A percentile compares a stretch with the other conserved stretches of the same genome.
Conservation (phyloP, 2,888 invertebrate genomes). For the Tiphia femorata region DNA sequence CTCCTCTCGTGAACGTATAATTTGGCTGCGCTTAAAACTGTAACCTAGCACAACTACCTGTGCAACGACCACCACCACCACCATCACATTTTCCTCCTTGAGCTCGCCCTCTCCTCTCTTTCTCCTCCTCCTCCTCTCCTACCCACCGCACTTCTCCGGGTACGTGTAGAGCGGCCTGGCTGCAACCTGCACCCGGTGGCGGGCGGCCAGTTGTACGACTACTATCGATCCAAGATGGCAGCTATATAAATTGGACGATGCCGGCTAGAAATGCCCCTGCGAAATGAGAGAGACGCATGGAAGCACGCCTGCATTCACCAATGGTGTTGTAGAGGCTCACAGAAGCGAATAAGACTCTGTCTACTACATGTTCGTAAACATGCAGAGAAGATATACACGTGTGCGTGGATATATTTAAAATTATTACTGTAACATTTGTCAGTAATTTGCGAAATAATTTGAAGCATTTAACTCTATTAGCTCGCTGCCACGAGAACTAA, state of each 20-base stretch:
- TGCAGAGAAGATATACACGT: too few relatives aligned
- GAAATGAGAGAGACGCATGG: conserved; percentile 16
- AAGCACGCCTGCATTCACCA: conserved; percentile 5
- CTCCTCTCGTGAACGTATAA: conserved; percentile 66
- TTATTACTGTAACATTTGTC: too few relatives aligned
- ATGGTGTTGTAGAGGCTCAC: conserved; percentile 3
- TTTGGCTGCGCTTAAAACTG: conserved; percentile 67
- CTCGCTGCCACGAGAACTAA: too few relatives aligned
- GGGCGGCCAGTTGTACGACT: conserved; percentile 45
- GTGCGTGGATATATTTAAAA: too few relatives aligned
- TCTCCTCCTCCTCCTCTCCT: too few relatives aligned
- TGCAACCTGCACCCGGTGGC: conserved; percentile 35
- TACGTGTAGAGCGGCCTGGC: too few relatives aligned
- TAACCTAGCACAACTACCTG: conserved; percentile 65
- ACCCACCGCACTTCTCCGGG: too few relatives aligned
- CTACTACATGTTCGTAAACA: conserved; percentile 18
- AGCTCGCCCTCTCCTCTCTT: too few relatives aligned
- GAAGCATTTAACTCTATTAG: too few relatives aligned
- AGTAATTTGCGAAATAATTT: too few relatives aligned
- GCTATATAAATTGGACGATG: conserved; percentile 60
- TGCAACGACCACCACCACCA: conserved; percentile 42
- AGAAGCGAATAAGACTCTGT: conserved; percentile 5
- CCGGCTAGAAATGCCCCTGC: conserved; percentile 37
- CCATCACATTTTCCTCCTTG: too few relatives aligned
- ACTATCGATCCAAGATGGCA: conserved; percentile 64